These are phyloP conservation scores for Podarcis cretensis DNA, from an alignment of 2,113 vertebrate genomes.

Conservation along the genomic window DNA sequence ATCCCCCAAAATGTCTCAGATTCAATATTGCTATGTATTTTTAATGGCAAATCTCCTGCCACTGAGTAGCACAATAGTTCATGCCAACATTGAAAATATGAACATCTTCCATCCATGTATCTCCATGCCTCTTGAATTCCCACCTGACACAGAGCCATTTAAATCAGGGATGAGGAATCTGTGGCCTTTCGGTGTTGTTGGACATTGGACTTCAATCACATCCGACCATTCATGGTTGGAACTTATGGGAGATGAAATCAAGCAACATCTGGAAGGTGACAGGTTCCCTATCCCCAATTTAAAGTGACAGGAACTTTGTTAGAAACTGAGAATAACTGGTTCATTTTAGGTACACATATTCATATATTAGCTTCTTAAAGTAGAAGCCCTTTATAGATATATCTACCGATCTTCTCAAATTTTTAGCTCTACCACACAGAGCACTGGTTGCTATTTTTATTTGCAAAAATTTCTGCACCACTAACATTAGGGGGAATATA, in stretches of 20 bases:
- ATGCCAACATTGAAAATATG: background rate
- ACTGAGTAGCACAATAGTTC: background rate
- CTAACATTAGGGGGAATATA: too few relatives aligned
- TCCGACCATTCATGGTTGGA: background rate
- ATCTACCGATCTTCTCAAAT: slow-evolving; percentile 9
- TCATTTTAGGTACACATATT: background rate
- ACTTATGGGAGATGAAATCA: background rate
- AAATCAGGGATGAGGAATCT: background rate
- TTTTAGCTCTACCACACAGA: background rate
- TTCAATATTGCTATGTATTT: background rate
- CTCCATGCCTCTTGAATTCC: background rate
- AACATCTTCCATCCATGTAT: background rate
- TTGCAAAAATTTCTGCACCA: too few relatives aligned
- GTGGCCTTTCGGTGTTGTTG: background rate
- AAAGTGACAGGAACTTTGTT: background rate
- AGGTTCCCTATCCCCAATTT: background rate
- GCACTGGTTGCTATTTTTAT: background rate
- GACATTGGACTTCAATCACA: background rate
- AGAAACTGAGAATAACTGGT: background rate
- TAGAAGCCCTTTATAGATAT: background rate
- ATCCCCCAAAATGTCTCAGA: background rate
- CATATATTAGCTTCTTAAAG: slow-evolving; percentile 17
- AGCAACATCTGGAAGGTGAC: background rate
- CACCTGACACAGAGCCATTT: background rate
- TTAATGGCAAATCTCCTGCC: background rate